Conservation (phyloP, 2,797 vertebrate species). For the Pristis pectinata region DNA sequence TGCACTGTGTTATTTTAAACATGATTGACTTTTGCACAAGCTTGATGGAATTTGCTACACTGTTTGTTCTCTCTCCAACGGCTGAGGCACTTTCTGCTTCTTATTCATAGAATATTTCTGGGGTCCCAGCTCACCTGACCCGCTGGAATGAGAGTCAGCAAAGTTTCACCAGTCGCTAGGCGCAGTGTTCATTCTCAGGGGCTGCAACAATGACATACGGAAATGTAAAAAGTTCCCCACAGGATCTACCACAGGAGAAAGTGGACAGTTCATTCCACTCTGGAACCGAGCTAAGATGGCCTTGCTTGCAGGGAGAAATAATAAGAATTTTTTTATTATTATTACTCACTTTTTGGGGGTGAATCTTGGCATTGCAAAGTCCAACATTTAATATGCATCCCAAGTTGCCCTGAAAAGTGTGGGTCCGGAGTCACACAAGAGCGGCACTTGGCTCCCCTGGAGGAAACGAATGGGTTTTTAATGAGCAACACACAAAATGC, state of each 20-base stretch:
- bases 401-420: no score
- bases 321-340: background rate
- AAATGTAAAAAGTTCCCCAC: background rate
- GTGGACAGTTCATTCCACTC: background rate
- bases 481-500: no score
- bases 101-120: slow-evolving; percentile 41
- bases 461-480: no score
- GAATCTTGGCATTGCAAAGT: no score
- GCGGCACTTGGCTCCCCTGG: no score
- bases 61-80: slow-evolving; percentile 51
- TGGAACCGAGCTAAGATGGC: background rate
- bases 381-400: no score
- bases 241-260: no score
- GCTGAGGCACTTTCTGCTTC: slow-evolving; percentile 23
- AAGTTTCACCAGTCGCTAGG: background rate
- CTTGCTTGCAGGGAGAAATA: background rate
- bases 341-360: no score
- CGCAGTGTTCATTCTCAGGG: background rate
- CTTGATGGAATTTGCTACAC: slow-evolving; percentile 49
- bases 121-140: background rate
- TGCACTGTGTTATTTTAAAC: slow-evolving; percentile 59
- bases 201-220: no score
- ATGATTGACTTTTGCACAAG: slow-evolving; percentile 57
- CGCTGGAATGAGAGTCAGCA: background rate
- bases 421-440: no score